Conservation (phyloP, 2,797 vertebrate genomes). For the Onychomys leucogaster region DNA sequence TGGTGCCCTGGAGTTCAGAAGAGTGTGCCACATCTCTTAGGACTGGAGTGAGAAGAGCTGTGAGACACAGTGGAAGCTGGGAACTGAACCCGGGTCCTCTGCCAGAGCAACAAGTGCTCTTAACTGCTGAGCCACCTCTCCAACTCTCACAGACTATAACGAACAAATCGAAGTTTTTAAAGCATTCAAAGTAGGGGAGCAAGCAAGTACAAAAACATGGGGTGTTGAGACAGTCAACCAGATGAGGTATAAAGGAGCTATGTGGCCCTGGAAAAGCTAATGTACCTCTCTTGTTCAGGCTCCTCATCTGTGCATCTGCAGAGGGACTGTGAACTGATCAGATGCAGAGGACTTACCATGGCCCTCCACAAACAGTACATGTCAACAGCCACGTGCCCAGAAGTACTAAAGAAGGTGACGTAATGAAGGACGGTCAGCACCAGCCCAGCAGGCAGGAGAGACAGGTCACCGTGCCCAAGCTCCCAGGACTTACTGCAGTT, state of each 20-base stretch:
- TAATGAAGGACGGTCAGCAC: rapidly evolving
- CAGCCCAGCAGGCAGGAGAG: rapidly evolving
- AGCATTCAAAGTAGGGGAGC: background rate
- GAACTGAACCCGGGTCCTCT: background rate
- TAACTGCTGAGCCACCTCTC: background rate
- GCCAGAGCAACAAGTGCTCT: background rate
- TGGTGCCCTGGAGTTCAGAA: background rate
- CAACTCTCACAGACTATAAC: background rate
- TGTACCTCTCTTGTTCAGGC: too few species aligned
- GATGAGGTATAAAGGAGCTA: background rate
- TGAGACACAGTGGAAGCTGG: background rate
- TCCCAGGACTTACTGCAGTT: slow-evolving; percentile 96
- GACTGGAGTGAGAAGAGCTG: background rate
- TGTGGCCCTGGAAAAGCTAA: background rate
- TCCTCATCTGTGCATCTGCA: background rate
- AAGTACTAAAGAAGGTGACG: background rate
- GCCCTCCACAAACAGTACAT: rapidly evolving
- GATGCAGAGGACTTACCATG: rapidly evolving
- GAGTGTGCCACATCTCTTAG: background rate
- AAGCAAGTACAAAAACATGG: background rate
- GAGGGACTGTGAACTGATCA: background rate
- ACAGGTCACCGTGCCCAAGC: rapidly evolving
- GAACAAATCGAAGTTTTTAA: background rate
- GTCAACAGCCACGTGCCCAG: background rate
- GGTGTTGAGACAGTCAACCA: too few species aligned